Conservation (phyloP, 2,888 invertebrate genomes). For the Leptinotarsa haldemani region DNA sequence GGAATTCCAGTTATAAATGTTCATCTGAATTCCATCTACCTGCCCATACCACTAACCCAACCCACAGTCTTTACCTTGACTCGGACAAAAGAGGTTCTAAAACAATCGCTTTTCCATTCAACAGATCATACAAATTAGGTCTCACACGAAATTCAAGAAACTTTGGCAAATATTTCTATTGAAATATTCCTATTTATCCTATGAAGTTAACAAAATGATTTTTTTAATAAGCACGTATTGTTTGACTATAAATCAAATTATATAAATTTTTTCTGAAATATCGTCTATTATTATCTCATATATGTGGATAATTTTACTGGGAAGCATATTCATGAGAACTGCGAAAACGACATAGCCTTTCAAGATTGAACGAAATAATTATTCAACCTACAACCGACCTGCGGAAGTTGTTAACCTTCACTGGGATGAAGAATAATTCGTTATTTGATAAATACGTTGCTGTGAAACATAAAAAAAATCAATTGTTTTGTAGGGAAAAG, state of each 20-base stretch:
- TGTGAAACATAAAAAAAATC: too few relatives aligned
- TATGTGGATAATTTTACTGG: background rate
- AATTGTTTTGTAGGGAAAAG: too few relatives aligned
- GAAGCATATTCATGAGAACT: background rate
- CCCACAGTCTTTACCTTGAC: conserved; percentile 3
- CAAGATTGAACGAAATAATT: background rate
- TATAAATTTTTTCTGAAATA: background rate
- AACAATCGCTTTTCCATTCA: background rate
- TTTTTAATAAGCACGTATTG: too few relatives aligned
- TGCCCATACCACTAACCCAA: conserved; percentile 1
- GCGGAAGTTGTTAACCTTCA: conserved; percentile 9
- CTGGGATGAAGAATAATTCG: background rate
- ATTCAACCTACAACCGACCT: background rate
- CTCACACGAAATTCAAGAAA: background rate
- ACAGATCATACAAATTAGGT: background rate
- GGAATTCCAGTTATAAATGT: background rate
- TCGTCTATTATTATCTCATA: background rate
- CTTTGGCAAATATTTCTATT: too few relatives aligned
- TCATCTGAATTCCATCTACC: background rate
- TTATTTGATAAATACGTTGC: background rate
- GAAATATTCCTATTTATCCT: too few relatives aligned
- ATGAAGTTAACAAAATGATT: too few relatives aligned
- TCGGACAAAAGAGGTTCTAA: background rate
- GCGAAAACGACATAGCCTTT: background rate
- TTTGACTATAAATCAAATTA: too few relatives aligned